Conservation (phyloP, 2,113 vertebrate genomes). For the Erythrolamprus reginae region DNA sequence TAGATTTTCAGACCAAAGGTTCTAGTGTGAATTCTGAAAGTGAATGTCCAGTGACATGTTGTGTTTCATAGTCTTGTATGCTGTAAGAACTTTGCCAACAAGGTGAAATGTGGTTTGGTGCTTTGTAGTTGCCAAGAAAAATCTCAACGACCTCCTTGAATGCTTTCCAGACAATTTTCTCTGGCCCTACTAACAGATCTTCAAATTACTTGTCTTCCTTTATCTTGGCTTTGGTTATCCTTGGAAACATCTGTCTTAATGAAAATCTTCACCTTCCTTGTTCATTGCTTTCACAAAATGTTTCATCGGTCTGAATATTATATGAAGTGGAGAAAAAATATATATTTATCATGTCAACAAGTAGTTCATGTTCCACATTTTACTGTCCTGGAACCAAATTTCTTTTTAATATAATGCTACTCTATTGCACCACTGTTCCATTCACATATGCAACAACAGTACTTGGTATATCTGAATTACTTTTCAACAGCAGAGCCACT, state of each 20-base stretch:
- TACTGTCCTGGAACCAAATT: neutral
- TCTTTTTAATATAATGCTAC: neutral
- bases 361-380: neutral
- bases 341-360: neutral
- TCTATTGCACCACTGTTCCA: neutral
- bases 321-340: neutral
- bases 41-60: neutral
- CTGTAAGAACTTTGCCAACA: neutral
- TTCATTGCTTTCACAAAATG: neutral
- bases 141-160: neutral
- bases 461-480: neutral
- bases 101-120: neutral
- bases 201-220: neutral
- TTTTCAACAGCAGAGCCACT: neutral
- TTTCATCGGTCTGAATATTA: neutral
- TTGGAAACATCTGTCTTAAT: neutral
- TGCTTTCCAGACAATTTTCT: neutral
- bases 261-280: neutral
- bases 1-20: neutral
- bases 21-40: neutral
- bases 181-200: neutral
- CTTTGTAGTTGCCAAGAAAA: neutral
- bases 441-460: neutral
- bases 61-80: neutral
- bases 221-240: neutral